Base-by-base conservation (phyloP, 2,113 vertebrate genomes). In the Poeciliopsis turrubarensis region DNA sequence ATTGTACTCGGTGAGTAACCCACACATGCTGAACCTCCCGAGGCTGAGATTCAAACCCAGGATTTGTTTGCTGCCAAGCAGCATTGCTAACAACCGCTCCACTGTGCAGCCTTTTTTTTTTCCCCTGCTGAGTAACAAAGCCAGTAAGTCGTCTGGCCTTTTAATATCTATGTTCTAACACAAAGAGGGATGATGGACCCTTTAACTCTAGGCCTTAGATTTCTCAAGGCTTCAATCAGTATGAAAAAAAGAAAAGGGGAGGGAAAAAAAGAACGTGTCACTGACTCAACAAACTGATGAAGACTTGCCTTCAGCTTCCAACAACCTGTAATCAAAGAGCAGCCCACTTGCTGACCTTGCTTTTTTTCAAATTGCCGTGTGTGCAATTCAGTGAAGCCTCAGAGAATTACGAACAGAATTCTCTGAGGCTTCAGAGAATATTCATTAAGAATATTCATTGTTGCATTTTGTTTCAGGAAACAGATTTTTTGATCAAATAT, bases 131-230 rank as follows among this genome's bases (percentile, higher is more conserved):
- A 17, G 22, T 57, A 57, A 25, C 22, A 57, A 47, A 47, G 44
- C 44, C 17, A 19, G 44, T 47, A 17, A 57, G 51, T 57, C 7
- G 51, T 57, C 51, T 57, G 51, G 51, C 26, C 57, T 64, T 47
- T 22, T 26, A 75, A 3, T 77, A 9, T 68, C 8, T 22, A 64
- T 65, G 60, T 37, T 44, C 51, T 1, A 5, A 44, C 29, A 31
- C 73, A 70, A 78, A 84, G 79, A 80, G 90, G 82, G 68, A 82
- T 68, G 71, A 65, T 70, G 82, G 78, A 74, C 54, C 67, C 64
- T 70, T 79, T 76, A 75, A 51, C 68, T 65, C 60, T 32, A 75
- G 66, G 67, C 39, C 75, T 68, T 57, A 60, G 61, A 70, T n/a
- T 64, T 30, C 69, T 75, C 51, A 64, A 79, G 37, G 57, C 63